These are phyloP conservation scores for Prenolepis imparis DNA, from an alignment of 2,888 invertebrate species.

Conservation along the genomic window DNA sequence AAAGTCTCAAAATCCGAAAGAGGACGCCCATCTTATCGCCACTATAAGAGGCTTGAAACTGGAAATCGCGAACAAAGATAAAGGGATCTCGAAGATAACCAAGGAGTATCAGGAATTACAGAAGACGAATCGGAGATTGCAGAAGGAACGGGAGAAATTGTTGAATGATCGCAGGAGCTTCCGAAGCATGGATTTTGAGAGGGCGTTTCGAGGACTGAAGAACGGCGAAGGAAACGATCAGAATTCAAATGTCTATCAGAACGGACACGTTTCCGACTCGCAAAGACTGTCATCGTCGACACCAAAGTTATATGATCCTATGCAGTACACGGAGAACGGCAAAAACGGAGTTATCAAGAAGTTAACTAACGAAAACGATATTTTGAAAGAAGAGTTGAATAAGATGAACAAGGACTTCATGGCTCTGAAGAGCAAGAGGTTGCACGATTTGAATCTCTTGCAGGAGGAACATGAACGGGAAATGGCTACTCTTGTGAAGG, in stretches of 20 bases:
- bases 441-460: conserved; percentile 92
- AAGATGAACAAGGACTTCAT: conserved; percentile 92
- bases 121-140: conserved; percentile 92
- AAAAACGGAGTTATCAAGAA: conserved; percentile 87
- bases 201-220: conserved; percentile 75
- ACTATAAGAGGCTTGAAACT: conserved; percentile 93
- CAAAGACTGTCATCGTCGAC: conserved; percentile 79
- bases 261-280: conserved; percentile 75
- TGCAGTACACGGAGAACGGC: conserved; percentile 83
- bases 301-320: conserved; percentile 84
- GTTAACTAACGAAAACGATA: conserved; percentile 87
- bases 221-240: conserved; percentile 83
- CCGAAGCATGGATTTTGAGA: conserved; percentile 70
- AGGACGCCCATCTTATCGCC: conserved; percentile 92
- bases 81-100: conserved; percentile 90
- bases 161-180: conserved; percentile 84
- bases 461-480: conserved; percentile 86
- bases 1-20: conserved; percentile 87
- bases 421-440: conserved; percentile 91
- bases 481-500: conserved; percentile 84
- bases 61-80: conserved; percentile 92
- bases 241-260: conserved; percentile 84
- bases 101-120: conserved; percentile 92
- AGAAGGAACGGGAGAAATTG: conserved; percentile 90
- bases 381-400: conserved; percentile 90